Conservation (phyloP, 2,888 invertebrate species). For the Saturnia pavonia region DNA sequence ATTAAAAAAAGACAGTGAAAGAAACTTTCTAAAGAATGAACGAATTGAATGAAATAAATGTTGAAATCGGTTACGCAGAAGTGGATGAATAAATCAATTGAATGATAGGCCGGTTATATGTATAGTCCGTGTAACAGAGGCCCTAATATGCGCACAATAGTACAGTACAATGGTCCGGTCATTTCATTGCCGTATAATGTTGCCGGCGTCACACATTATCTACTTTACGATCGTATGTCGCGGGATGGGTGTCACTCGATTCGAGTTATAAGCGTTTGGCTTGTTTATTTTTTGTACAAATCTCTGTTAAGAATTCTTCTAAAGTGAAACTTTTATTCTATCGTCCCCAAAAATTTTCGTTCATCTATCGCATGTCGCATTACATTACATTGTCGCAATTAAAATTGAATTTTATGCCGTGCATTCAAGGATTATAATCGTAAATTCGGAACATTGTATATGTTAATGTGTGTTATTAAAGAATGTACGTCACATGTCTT, state of each 20-base stretch:
- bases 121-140: background rate
- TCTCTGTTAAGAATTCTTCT: too few species aligned
- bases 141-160: constrained; percentile 12
- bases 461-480: too few species aligned
- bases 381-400: too few species aligned
- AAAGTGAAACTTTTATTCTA: too few species aligned
- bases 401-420: too few species aligned
- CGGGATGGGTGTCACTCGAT: constrained; percentile 19
- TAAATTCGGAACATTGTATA: too few species aligned
- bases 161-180: constrained; percentile 5
- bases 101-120: background rate
- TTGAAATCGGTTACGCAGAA: background rate
- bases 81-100: background rate
- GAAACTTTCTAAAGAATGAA: too few species aligned
- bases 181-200: constrained; percentile 7
- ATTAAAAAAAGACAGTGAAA: too few species aligned
- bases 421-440: too few species aligned
- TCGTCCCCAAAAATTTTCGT: too few species aligned
- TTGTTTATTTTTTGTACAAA: background rate
- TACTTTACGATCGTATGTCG: constrained; percentile 30
- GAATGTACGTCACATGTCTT: too few species aligned
- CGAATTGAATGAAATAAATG: background rate
- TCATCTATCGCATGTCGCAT: too few species aligned
- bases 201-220: constrained; percentile 34
- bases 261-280: constrained; percentile 17